A percentile compares a stretch with the other conserved stretches of the same genome.
phyloP scores from a whole-genome alignment of 1,140 invertebrate genomes.

The Pseudachorutes palmiensis region DNA sequence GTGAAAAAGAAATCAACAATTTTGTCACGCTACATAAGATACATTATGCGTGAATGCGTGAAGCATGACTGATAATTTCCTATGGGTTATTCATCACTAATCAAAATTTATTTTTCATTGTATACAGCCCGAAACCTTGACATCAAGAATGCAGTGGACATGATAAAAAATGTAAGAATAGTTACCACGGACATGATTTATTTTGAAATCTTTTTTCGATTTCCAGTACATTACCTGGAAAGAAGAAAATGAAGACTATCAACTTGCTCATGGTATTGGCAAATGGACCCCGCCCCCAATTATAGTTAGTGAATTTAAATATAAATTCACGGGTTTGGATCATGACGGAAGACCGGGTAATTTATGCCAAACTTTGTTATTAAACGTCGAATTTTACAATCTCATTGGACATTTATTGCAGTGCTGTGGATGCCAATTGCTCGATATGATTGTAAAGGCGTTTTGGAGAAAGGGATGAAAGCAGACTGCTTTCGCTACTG shows the following conservation, averaged over 20 bases:
- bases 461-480: neutral
- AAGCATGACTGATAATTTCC: neutral
- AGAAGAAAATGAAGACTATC: constrained; percentile 1
- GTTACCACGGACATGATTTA: neutral
- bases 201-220: neutral
- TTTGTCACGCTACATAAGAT: neutral
- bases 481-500: constrained; percentile 3
- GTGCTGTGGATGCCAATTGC: constrained; percentile 12
- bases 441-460: neutral
- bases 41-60: neutral
- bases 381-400: neutral
- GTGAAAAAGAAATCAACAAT: neutral
- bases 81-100: no score
- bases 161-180: constrained; percentile 4
- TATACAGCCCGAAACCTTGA: constrained; percentile 5
- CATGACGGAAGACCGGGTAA: constrained; percentile 9
- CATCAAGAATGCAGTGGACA: neutral
- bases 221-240: neutral
- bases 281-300: neutral
- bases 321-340: constrained; percentile 10
- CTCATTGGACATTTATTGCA: neutral
- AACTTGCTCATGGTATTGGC: neutral
- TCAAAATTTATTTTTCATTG: constrained; percentile 6
- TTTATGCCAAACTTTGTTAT: neutral
- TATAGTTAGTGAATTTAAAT: constrained; percentile 2